These are phyloP conservation scores for Spicauda simplicius DNA, from an alignment of 2,888 invertebrate genomes.

Conservation along the genomic window DNA sequence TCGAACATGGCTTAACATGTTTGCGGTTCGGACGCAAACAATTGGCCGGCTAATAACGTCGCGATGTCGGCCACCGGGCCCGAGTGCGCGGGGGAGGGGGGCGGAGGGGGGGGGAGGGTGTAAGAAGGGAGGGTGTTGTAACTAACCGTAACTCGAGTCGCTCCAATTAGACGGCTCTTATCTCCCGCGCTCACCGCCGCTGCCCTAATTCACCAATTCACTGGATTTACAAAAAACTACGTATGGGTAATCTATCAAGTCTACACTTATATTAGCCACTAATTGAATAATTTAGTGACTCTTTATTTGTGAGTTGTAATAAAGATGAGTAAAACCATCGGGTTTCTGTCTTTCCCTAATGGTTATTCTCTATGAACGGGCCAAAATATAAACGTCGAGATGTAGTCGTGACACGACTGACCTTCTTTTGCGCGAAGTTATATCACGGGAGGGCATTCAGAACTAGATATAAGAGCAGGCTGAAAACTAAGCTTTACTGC, in stretches of 20 bases:
- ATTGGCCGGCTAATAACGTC: constrained; percentile 23
- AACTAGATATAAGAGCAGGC: too few species aligned
- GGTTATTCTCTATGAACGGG: too few species aligned
- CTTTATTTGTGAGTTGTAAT: too few species aligned
- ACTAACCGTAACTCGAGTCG: constrained; percentile 27
- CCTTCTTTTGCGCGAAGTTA: too few species aligned
- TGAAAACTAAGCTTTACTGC: too few species aligned
- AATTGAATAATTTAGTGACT: too few species aligned
- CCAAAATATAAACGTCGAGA: too few species aligned
- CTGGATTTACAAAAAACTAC: background rate
- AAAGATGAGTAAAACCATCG: too few species aligned
- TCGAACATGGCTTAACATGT: constrained; percentile 48
- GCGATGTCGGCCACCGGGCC: background rate
- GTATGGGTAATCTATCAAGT: background rate
- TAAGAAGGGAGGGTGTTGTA: background rate
- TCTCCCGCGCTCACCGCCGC: constrained; percentile 5
- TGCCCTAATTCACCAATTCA: constrained; percentile 3
- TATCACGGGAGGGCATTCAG: too few species aligned
- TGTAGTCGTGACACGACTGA: too few species aligned
- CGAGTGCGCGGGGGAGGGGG: background rate
- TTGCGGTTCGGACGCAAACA: constrained; percentile 40
- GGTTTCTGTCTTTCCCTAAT: too few species aligned
- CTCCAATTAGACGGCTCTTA: constrained; percentile 29
- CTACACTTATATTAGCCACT: background rate
- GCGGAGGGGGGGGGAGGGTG: background rate